Evolutionary conservation across 1,140 invertebrate genomes (phyloP), one percentile per base, ranked within the genome.

Genomic region (Dicyema japonicum): DNA sequence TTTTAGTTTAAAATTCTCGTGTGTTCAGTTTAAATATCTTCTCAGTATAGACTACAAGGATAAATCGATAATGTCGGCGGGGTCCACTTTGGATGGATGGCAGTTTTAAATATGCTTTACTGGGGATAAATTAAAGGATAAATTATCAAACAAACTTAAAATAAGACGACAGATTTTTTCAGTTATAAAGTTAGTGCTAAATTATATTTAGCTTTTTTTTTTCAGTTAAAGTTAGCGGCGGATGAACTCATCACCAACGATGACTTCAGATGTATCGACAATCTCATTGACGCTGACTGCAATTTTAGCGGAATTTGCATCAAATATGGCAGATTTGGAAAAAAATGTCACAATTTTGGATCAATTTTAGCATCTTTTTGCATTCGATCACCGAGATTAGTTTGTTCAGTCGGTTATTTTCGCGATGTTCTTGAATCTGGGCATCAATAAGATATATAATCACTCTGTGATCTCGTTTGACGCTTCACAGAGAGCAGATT

Each of bases 341-440:
- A 8, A n/a, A 7, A 21, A 21, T 21, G n/a, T 21, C n/a, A 21
- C n/a, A 7, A 21, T 8, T 5, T 19, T 19, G n/a, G 29, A 29
- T 13, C n/a, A 12, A 15, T 43, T 56, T 28, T 43, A 64, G 38
- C 78, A 88, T 53, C 54, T 85, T 29, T 90, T 90, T 53, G 65
- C 69, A 19, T 61, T 69, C 12, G 57, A 65, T 27, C 63, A 74
- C 36, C 61, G 65, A 39, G 70, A 75, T 41, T 65, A 71, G 33
- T 65, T 92, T 18, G 65, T 76, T 29, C 65, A 67, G 41, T 69
- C 68, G 44, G 63, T 85, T 33, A 56, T 67, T 24, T 71, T 80
- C 38, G 59, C 62, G 39, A 69, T 75, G 5, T 57, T 59, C 13
- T 58, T 63, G 27, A 66, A 66, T 46, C 56, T 90, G 27, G 72